Base-by-base conservation (phyloP, 1,140 invertebrate species). In the Drosophila tristis region DNA sequence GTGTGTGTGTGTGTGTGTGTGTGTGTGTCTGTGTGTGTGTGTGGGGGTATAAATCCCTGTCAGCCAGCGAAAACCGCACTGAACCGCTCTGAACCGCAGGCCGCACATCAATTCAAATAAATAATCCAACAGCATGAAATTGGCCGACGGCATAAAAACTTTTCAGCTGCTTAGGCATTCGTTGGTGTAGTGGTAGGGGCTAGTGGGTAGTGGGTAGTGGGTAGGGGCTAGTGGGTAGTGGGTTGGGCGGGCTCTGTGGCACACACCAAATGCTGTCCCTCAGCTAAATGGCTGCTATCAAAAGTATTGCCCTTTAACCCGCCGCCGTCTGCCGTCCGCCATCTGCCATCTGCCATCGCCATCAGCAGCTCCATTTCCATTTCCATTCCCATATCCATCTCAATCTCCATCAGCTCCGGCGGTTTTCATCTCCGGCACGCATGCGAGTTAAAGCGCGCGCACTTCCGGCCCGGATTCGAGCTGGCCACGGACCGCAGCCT, bases 21-120 rank as follows among this genome's bases (percentile, higher is more conserved):
- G 9, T 13, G 2, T 13, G 29, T 20, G 31, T 47, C n/a, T 51
- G 43, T 31, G 35, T 26, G 26, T 26, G 8, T 20, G 64, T 11
- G 26, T 56, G 15, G 11, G 39, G 31, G 65, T 59, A 58, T 75
- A 75, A 75, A 75, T 74, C 71, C 72, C 44, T 66, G 72, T 65
- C 61, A 74, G 53, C 26, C 72, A 55, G 50, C 29, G 44, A 11
- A 48, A 11, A 48, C 26, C 26, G 31, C 31, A 31, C 2, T 31
- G 29, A 71, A 71, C 55, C 66, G 35, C 68, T 59, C 65, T 20
- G 42, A 70, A 71, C 66, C 66, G 55, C 70, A 65, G 48, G 64
- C 81, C 82, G 81, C 81, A 86, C 82, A 86, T 86, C 82, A 87
- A 81, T 86, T 86, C 78, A 86, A 86, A 86, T 86, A 86, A 86